Conservation (phyloP, 2,888 invertebrate genomes). For the Pollenia amentaria region DNA sequence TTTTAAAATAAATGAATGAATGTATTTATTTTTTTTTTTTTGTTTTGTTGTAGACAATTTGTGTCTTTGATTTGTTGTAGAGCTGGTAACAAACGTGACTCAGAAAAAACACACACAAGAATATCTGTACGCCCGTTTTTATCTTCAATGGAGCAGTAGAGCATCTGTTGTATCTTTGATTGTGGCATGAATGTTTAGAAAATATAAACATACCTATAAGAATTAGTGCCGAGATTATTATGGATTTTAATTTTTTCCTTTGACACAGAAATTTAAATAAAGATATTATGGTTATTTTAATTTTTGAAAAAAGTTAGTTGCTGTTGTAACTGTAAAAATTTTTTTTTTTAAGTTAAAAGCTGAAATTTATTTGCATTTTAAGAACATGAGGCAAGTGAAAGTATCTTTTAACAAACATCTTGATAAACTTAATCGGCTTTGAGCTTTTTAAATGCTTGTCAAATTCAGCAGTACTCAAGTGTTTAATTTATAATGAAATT, state of each 20-base stretch:
- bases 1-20: constrained; percentile 9
- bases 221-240: constrained; percentile 6
- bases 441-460: not conserved
- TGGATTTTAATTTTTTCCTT: not conserved
- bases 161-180: constrained; percentile 21
- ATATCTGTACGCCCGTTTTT: not conserved
- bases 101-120: not conserved
- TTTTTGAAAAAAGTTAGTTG: not conserved
- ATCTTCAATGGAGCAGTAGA: constrained; percentile 36
- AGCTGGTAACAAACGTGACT: constrained; percentile 10
- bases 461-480: not conserved
- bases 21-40: not conserved
- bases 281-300: not conserved
- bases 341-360: not conserved
- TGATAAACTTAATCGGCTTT: not conserved
- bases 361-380: not conserved
- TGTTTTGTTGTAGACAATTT: constrained; percentile 15
- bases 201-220: not conserved
- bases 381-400: constrained; percentile 24
- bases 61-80: constrained; percentile 18
- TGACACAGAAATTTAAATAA: constrained; percentile 39
- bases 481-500: not conserved
- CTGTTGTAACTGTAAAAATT: constrained; percentile 21
- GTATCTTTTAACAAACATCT: constrained; percentile 29
- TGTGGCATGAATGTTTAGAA: constrained; percentile 3